Evolutionary conservation across 2,888 invertebrate species (phyloP).

Genomic region (Matsumyia berberina): DNA sequence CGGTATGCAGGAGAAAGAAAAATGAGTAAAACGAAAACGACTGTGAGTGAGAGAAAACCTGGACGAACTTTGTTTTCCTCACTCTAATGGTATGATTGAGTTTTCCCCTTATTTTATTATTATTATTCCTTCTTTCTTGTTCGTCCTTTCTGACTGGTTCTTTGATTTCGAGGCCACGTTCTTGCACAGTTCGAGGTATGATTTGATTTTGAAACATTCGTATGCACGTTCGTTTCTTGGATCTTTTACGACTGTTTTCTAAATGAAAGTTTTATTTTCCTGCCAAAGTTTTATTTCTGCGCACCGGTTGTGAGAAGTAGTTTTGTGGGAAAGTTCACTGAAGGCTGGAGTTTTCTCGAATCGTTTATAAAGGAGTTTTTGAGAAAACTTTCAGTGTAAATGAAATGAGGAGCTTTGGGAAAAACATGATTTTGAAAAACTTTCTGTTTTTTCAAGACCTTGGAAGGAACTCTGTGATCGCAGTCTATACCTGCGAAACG

Average conservation of each 20-base stretch:
- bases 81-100: conserved; percentile 64
- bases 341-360: too few species aligned
- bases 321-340: too few species aligned
- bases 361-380: too few species aligned
- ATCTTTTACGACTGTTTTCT: conserved; percentile 26
- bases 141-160: conserved; percentile 33
- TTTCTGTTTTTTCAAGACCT: too few species aligned
- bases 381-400: too few species aligned
- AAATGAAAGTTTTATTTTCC: neutral
- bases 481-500: too few species aligned
- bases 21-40: too few species aligned
- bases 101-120: conserved; percentile 38
- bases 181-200: conserved; percentile 33
- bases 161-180: conserved; percentile 78
- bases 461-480: too few species aligned
- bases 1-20: conserved; percentile 10
- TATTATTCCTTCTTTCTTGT: neutral
- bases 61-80: conserved; percentile 56
- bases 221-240: conserved; percentile 41
- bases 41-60: conserved; percentile 5
- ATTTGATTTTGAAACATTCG: conserved; percentile 53
- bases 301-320: too few species aligned
- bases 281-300: too few species aligned
- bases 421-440: too few species aligned
- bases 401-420: too few species aligned